A percentile compares a stretch with the other conserved stretches of the same genome.
These are phyloP conservation scores for Spialia ferax DNA, from an alignment of 2,888 invertebrate species.

Conservation along the genomic window DNA sequence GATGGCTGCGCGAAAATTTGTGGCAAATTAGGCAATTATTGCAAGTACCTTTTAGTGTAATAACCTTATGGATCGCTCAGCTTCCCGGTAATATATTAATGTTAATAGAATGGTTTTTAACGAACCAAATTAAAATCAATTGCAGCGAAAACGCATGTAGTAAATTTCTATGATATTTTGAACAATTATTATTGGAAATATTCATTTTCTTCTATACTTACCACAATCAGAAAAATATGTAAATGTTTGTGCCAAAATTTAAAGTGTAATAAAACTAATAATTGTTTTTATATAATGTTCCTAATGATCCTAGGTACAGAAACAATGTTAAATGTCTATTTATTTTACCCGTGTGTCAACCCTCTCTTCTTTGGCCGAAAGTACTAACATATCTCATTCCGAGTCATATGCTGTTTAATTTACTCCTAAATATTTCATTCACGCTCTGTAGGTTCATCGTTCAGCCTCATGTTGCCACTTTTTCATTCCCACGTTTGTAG, in stretches of 20 bases:
- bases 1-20: conserved; percentile 43
- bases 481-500: conserved; percentile 29
- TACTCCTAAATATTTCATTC: conserved; percentile 40
- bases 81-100: conserved; percentile 36
- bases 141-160: not conserved
- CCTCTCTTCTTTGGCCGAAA: conserved; percentile 19
- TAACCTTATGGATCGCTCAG: conserved; percentile 34
- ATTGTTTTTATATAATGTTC: too few relatives aligned
- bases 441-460: conserved; percentile 38
- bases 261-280: too few relatives aligned
- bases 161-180: not conserved
- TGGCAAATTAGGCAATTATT: conserved; percentile 41
- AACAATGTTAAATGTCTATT: not conserved
- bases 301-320: too few relatives aligned
- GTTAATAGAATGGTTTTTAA: conserved; percentile 31
- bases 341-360: conserved; percentile 12
- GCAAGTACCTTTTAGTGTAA: conserved; percentile 42
- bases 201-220: too few relatives aligned
- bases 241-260: too few relatives aligned
- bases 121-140: conserved; percentile 6
- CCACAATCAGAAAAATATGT: too few relatives aligned
- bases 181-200: not conserved
- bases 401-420: conserved; percentile 41
- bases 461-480: conserved; percentile 37
- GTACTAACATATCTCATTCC: conserved; percentile 37